A percentile compares a stretch with the other conserved stretches of the same genome.
Conservation (phyloP, 2,797 vertebrate genomes). For the Betta splendens region DNA sequence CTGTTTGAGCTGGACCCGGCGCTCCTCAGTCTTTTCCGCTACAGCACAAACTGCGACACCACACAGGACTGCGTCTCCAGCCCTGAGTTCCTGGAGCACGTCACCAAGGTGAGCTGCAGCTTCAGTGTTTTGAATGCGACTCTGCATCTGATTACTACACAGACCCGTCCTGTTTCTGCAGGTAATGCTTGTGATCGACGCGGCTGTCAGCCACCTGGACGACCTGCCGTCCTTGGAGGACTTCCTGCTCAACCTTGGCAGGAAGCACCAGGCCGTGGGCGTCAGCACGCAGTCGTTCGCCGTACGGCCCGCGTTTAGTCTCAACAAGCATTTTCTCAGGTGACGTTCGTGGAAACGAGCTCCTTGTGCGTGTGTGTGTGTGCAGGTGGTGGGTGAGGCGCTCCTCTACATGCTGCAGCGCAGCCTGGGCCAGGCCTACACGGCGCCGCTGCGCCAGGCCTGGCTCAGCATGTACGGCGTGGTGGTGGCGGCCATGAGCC, state of each 20-base stretch:
- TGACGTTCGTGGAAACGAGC: too few relatives aligned
- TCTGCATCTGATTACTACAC: slow-evolving; percentile 2
- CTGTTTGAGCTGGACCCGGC: slow-evolving; percentile 93
- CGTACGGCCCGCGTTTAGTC: slow-evolving; percentile 75
- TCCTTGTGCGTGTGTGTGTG: slow-evolving; percentile 37
- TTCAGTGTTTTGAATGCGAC: slow-evolving; percentile 3
- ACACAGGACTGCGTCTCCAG: slow-evolving; percentile 90
- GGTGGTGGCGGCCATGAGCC: slow-evolving; percentile 90
- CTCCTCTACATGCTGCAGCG: slow-evolving; percentile 95
- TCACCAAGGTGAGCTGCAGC: slow-evolving; percentile 89
- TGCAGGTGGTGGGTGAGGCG: slow-evolving; percentile 90
- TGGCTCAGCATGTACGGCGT: slow-evolving; percentile 91
- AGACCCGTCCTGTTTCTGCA: slow-evolving; percentile 51
- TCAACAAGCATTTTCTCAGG: slow-evolving; percentile 21
- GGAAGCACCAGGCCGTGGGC: slow-evolving; percentile 91
- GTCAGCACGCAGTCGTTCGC: slow-evolving; percentile 91
- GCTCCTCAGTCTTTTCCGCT: slow-evolving; percentile 90
- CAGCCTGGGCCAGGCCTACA: slow-evolving; percentile 89
- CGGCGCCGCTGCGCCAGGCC: slow-evolving; percentile 84
- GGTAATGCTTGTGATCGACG: slow-evolving; percentile 97
- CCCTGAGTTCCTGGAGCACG: slow-evolving; percentile 92
- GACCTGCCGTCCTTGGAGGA: slow-evolving; percentile 90
- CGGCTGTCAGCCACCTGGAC: slow-evolving; percentile 91
- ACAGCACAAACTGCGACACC: slow-evolving; percentile 87
- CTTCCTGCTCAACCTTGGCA: slow-evolving; percentile 89